Base-by-base conservation (phyloP, 2,113 vertebrate species). In the Erinaceus europaeus region DNA sequence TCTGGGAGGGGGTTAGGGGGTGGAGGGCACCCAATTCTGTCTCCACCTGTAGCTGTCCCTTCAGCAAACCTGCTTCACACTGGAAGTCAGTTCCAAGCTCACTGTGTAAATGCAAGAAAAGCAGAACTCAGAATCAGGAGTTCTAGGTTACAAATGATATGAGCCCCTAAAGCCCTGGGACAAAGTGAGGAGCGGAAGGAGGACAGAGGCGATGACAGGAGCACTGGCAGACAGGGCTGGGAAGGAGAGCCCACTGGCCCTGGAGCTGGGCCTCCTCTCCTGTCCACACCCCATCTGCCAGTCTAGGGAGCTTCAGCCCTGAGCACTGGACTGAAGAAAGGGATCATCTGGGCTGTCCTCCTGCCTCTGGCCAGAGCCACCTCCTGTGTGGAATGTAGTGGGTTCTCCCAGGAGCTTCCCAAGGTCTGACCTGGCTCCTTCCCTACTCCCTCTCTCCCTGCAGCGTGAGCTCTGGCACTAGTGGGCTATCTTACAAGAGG, bases 381-480 rank as follows among this genome's bases (percentile, higher is more conserved):
- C 53, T 82, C 12, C 4, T 40, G 38, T 46, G 40, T 3, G 29
- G 77, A 74, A 18, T 9, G 73, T 55, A 71, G 27, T 72, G 44
- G 32, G 50, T 38, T 50, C 6, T 13, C 40, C 3, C 27, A 61
- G 23, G 2, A 65, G 29, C 44, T 44, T 3, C 17, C 3, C 5
- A 20, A 32, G 68, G 42, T 65, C 69, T 59, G 4, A 1, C 1
- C 1, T 5, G 72, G 72, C 61, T 59, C 55, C 18, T 36, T 46
- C 55, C 55, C 23, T 34, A 34, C n/a, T 46, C 27, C 67, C 78
- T 36, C 75, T 64, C 29, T 1, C 25, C 69, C 25, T 55, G 68
- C 87, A 75, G 89, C 36, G 65, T 87, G 77, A 67, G 44, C 86
- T 92, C 91, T 93, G 94, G 95, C 91, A 94, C 94, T 84, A 86